phyloP scores from a whole-genome alignment of 2,113 vertebrate genomes.

The Junco hyemalis region DNA sequence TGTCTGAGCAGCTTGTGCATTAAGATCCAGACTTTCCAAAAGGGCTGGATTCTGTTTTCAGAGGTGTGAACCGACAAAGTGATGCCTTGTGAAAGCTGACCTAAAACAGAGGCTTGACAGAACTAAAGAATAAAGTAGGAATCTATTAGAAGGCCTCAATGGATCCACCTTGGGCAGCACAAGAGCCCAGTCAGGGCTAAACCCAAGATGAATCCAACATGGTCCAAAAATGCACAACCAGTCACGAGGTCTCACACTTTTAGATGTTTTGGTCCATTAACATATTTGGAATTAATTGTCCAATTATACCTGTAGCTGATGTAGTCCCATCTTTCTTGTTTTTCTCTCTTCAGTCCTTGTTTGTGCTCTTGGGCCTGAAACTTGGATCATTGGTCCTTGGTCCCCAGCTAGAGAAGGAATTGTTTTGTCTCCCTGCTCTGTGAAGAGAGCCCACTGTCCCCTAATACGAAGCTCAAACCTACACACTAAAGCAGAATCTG shows the following conservation, averaged over 20 bases:
- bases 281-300: background rate
- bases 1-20: background rate
- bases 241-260: background rate
- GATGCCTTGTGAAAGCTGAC: background rate
- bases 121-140: background rate
- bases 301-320: background rate
- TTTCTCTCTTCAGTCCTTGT: background rate
- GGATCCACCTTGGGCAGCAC: background rate
- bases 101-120: background rate
- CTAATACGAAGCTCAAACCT: background rate
- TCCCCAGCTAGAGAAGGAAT: background rate
- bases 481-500: background rate
- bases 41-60: background rate
- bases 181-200: background rate
- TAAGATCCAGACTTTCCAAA: background rate
- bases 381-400: background rate
- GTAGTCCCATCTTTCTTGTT: background rate
- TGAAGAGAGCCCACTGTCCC: background rate
- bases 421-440: background rate
- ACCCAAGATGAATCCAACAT: background rate
- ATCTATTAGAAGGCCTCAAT: background rate
- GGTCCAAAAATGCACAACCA: background rate
- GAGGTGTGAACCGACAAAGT: background rate
- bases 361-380: background rate
- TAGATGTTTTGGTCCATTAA: background rate